These are phyloP conservation scores for Drosophila rellima DNA, from an alignment of 2,888 invertebrate species.

Conservation along the genomic window DNA sequence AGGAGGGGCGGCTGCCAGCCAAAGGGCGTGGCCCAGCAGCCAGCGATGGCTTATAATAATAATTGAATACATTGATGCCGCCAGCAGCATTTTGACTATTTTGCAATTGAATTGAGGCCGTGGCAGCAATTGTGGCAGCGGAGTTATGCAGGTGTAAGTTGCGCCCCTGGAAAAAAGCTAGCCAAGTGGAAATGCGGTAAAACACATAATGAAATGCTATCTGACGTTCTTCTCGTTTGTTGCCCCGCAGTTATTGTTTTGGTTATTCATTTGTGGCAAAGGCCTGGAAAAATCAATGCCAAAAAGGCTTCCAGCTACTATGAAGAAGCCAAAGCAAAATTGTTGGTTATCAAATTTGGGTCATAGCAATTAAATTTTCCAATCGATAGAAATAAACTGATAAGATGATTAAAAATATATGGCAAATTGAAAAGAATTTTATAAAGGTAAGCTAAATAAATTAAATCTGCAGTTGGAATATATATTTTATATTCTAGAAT, in stretches of 20 bases:
- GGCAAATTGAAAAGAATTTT: background rate
- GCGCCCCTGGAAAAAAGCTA: conserved; percentile 26
- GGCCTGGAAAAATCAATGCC: conserved; percentile 23
- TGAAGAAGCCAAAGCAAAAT: conserved; percentile 3
- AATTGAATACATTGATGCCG: conserved; percentile 71
- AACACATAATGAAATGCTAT: conserved; percentile 62
- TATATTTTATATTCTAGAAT: background rate
- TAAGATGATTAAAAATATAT: background rate
- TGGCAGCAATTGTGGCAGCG: conserved; percentile 22
- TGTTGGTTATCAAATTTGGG: conserved; percentile 6
- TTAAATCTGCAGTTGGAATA: background rate
- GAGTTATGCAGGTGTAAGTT: conserved; percentile 56
- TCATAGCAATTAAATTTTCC: conserved; percentile 17
- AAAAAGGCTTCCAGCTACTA: conserved; percentile 3
- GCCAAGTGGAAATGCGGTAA: conserved; percentile 56
- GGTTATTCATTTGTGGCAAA: conserved; percentile 41
- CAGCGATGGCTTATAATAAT: conserved; percentile 70
- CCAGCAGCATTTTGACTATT: conserved; percentile 57
- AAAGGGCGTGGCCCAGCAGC: conserved; percentile 46
- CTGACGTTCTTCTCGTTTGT: conserved; percentile 25
- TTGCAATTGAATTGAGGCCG: conserved; percentile 57
- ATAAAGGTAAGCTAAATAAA: background rate
- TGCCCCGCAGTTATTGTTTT: conserved; percentile 34
- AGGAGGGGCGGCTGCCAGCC: conserved; percentile 29
- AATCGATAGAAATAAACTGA: background rate